Base-by-base conservation (phyloP, 1,140 invertebrate genomes). In the Schlechtendalia chinensis region DNA sequence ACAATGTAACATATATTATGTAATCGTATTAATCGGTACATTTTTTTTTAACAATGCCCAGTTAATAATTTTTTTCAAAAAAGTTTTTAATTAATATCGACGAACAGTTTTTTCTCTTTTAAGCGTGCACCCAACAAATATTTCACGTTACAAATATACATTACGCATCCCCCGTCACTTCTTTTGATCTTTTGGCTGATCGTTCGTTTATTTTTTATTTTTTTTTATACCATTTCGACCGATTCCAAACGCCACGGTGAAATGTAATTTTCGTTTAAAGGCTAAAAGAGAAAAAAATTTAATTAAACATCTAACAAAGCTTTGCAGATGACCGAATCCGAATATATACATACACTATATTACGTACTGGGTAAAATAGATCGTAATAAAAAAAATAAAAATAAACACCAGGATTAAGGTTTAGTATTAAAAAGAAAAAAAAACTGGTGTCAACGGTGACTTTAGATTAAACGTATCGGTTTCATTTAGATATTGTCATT, bases 401-500 rank as follows among this genome's bases (percentile, higher is more conserved):
- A 63, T 19, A 32, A 61, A 61, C 72, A 61, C 24, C 17, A 27
- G 58, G 75, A 45, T 61, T 47, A 79, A 47, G 24, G 56, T 79
- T 59, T 50, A 17, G 39, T 17, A 61, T 63, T 24, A 61, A 45
- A 61, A 59, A 71, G 24, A 24, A 71, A 59, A 61, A 77, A 77
- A 59, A 59, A 0, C 17, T 22, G 32, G 16, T 63, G 58, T 79
- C 75, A 63, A 63, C 75, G 58, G 75, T 61, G 39, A 79, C 75
- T 79, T 79, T 47, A 61, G 39, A 61, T 58, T 61, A 79, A 79
- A 79, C 53, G 19, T 79, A 79, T 79, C 56, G 75, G 75, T 79
- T 79, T 79, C 63, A 79, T 79, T 79, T 79, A 17, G 39, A 79
- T 79, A 79, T 79, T 79, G 75, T 79, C 39, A 16, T 77, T 59